Percentiles rank a stretch among this genome's conserved stretches.
Conservation (phyloP, 2,113 vertebrate species). For the Elanus axillaris region DNA sequence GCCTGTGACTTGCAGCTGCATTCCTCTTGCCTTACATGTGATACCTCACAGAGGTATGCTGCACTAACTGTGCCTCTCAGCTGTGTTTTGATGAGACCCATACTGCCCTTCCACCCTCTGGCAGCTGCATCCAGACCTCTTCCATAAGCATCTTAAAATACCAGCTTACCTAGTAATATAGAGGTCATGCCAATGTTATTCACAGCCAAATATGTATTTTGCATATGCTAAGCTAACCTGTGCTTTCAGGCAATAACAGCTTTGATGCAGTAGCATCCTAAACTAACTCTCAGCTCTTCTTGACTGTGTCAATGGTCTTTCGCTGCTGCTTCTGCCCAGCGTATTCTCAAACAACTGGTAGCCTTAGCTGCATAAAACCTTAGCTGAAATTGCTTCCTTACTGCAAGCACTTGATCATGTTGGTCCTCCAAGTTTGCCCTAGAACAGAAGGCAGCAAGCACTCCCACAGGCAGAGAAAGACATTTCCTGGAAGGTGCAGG, state of each 20-base stretch:
- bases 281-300: background rate
- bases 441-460: background rate
- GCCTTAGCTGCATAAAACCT: background rate
- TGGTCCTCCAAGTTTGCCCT: background rate
- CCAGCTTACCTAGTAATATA: background rate
- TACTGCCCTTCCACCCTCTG: background rate
- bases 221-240: background rate
- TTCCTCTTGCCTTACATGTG: background rate
- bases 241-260: background rate
- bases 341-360: background rate
- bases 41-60: background rate
- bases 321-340: background rate
- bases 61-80: background rate
- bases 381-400: background rate
- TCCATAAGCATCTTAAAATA: conserved; percentile 21
- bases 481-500: background rate
- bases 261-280: background rate
- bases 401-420: background rate
- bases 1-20: background rate
- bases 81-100: background rate
- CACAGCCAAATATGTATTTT: background rate
- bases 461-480: background rate
- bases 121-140: background rate
- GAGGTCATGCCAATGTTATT: background rate
- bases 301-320: background rate